Evolutionary conservation across 2,888 invertebrate species (phyloP), one percentile per base, ranked within the genome.

Genomic region (Lycia hirtaria): DNA sequence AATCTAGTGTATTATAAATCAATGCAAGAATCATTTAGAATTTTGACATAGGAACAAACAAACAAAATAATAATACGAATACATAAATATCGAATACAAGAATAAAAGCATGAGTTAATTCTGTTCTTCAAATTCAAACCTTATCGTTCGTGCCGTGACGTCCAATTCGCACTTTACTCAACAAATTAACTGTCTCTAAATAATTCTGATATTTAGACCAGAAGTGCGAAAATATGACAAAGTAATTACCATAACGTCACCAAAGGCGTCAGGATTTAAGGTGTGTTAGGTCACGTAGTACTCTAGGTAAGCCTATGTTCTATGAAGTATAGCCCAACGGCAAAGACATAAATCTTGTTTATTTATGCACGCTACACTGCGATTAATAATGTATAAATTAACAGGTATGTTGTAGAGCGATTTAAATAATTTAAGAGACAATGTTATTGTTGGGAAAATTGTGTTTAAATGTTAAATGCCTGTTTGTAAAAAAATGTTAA

Each of bases 331-430:
- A 41, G 17, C n/a, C 15, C 33, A 20, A 38, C 43, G 19, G 45
- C 53, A 28, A 71, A 58, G 62, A 58, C 73, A 78, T 80, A 76
- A 80, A 80, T 78, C 68, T 65, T 12, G 40, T 47, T 60, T 71
- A 69, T 76, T 77, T 74, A 78, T 77, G 73, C 64, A 70, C 71
- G 68, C 68, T 62, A 70, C 68, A 69, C 67, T 72, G 70, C 69
- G 72, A 77, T 77, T 77, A 75, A 75, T 76, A 73, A 67, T 60
- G 65, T 69, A 72, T 73, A 67, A 69, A 72, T 74, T 72, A 70
- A 62, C 64, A 64, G 56, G 48, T 44, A 67, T 57, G 55, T 65
- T 64, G 47, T 32, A 24, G 10, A 20, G 51, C 55, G 52, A 71
- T 72, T 72, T 69, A 61, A 68, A 67, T 64, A 63, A 67, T 67